Percentiles rank a stretch among this genome's conserved stretches.
Evolutionary conservation across 1,140 invertebrate species (phyloP).

Genomic region (Pachyrhynchus sulphureomaculatus): DNA sequence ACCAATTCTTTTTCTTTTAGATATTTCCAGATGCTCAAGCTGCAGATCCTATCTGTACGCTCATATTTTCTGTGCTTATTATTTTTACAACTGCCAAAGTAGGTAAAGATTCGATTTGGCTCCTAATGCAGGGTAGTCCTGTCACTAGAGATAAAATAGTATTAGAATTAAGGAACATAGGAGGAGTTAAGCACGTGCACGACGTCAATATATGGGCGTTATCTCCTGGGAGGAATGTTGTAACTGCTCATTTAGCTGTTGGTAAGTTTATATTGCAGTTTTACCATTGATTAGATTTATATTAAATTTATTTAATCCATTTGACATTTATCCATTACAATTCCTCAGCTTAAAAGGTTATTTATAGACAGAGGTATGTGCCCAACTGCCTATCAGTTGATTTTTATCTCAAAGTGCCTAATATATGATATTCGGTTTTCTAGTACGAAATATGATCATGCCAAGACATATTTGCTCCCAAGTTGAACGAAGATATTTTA

Average conservation of each 20-base stretch:
- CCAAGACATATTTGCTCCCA: no score
- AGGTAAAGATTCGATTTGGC: constrained; percentile 70
- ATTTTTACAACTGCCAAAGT: constrained; percentile 77
- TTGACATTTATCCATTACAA: no score
- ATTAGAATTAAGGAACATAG: constrained; percentile 58
- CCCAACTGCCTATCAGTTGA: no score
- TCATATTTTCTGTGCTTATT: constrained; percentile 83
- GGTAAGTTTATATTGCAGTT: constrained; percentile 55
- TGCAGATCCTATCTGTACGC: constrained; percentile 87
- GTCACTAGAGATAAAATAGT: constrained; percentile 58
- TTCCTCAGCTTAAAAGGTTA: no score
- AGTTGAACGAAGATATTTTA: no score
- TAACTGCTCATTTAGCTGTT: constrained; percentile 74
- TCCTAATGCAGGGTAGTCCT: constrained; percentile 81
- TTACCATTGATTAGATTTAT: background rate
- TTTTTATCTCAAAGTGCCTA: no score
- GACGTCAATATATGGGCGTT: constrained; percentile 80
- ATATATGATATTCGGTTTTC: no score
- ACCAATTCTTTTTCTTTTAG: constrained; percentile 3
- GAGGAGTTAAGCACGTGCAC: constrained; percentile 75
- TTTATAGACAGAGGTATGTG: no score
- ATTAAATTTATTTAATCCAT: background rate
- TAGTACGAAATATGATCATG: no score
- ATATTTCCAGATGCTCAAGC: constrained; percentile 71
- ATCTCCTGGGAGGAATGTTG: constrained; percentile 68